Evolutionary conservation across 1,140 invertebrate species (phyloP).

Genomic region (Neotoxoptera formosana): DNA sequence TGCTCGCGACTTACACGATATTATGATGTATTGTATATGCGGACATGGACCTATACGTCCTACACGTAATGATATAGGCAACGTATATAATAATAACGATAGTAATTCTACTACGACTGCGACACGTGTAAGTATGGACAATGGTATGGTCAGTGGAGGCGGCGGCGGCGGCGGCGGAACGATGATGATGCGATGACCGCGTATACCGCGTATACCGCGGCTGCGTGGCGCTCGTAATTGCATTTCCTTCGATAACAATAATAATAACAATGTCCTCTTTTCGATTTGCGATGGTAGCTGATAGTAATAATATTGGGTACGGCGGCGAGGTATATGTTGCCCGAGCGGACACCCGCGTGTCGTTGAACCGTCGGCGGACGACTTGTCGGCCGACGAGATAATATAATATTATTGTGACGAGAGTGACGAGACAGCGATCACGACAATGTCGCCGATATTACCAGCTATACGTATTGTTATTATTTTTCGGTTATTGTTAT

Average conservation of each 20-base stretch:
- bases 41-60: background rate
- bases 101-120: too few relatives aligned
- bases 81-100: background rate
- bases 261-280: background rate
- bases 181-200: background rate
- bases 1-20: background rate
- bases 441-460: background rate
- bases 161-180: background rate
- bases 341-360: background rate
- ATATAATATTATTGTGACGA: background rate
- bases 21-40: background rate
- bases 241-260: background rate
- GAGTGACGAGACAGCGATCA: background rate
- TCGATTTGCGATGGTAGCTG: background rate
- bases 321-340: background rate
- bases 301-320: background rate
- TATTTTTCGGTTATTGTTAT: background rate
- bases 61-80: background rate
- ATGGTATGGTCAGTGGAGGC: background rate
- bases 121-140: background rate
- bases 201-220: background rate
- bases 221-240: background rate
- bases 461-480: background rate
- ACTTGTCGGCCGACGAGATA: background rate
- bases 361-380: background rate